Evolutionary conservation across 2,888 invertebrate species (phyloP), one percentile per base, ranked within the genome.

Genomic region (Drosophila anomelani): DNA sequence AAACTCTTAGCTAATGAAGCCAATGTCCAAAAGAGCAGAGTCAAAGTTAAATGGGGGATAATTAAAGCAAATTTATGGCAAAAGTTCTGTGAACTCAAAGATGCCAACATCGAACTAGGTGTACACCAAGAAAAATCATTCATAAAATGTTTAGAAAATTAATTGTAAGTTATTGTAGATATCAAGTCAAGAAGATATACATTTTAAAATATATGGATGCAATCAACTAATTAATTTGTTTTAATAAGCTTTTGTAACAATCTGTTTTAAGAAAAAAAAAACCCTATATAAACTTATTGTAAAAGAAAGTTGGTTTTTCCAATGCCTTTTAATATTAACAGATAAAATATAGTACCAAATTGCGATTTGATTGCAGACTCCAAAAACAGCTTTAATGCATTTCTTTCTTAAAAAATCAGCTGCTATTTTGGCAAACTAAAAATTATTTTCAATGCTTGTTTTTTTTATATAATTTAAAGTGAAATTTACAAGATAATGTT

Each of bases 1-100:
- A 78, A 76, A 80, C 80, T 87, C 53, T 56, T 85, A 74, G 83
- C 88, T 82, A 87, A 83, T 82, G 77, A 86, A 49, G 20, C 57
- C 12, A 38, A 26, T 39, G 13, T 39, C 39, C 46, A 34, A 47
- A 66, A 36, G 32, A 29, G 64, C 20, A 17, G 63, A 57, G n/a
- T 41, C 46, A 29, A 20, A 46, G 26, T 43, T 67, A 55, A 67
- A 62, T 56, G 38, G 63, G 12, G n/a, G 51, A 53, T 57, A 70
- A 72, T 70, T 70, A 70, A 70, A 17, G 46, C 70, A 38, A 60
- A 60, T 70, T 58, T 70, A 70, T 69, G 71, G 70, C 59, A 41
- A 70, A 26, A 70, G 63, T 62, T 71, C 62, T 49, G 46, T 73
- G 63, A 62, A 58, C 71, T 41, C 26, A 26, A 39, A 49, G 34